Conservation (phyloP, 2,888 invertebrate species). For the Notocelia uddmanniana region DNA sequence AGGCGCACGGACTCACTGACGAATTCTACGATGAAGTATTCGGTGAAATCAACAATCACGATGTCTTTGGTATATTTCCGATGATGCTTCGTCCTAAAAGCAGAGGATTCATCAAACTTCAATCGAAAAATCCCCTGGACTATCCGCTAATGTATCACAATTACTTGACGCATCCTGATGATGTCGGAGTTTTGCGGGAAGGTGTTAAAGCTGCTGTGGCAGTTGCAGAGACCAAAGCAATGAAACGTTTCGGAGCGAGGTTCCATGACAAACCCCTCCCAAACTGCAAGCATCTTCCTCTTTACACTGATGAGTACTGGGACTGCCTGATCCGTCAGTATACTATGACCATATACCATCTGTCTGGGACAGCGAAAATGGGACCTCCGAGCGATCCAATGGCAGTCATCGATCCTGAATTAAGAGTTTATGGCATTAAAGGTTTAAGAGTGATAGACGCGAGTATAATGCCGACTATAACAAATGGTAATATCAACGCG, state of each 20-base stretch:
- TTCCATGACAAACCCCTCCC: conserved; percentile 91
- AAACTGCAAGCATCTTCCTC: conserved; percentile 92
- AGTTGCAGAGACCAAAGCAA: conserved; percentile 91
- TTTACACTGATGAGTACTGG: conserved; percentile 94
- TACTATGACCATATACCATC: conserved; percentile 95
- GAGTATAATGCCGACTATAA: conserved; percentile 94
- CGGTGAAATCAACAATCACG: conserved; percentile 89
- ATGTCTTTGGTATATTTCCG: conserved; percentile 93
- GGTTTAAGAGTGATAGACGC: conserved; percentile 94
- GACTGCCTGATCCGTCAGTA: conserved; percentile 93
- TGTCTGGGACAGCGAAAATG: conserved; percentile 95
- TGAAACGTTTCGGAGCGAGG: conserved; percentile 92
- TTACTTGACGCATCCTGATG: conserved; percentile 94
- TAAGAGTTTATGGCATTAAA: conserved; percentile 91
- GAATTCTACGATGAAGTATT: conserved; percentile 93
- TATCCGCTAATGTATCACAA: conserved; percentile 96
- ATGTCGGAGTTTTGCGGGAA: conserved; percentile 93
- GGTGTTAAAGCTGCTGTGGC: conserved; percentile 95
- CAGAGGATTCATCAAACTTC: conserved; percentile 91
- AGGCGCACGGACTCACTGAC: conserved; percentile 92
- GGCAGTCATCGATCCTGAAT: conserved; percentile 92
- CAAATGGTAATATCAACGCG: conserved; percentile 95
- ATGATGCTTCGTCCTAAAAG: conserved; percentile 96
- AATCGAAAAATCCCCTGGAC: conserved; percentile 89
- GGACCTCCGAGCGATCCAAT: conserved; percentile 90